Percentiles rank a stretch among this genome's conserved stretches.
These are phyloP conservation scores for Nipponacmea schrenckii DNA, from an alignment of 2,888 invertebrate genomes.

Conservation along the genomic window DNA sequence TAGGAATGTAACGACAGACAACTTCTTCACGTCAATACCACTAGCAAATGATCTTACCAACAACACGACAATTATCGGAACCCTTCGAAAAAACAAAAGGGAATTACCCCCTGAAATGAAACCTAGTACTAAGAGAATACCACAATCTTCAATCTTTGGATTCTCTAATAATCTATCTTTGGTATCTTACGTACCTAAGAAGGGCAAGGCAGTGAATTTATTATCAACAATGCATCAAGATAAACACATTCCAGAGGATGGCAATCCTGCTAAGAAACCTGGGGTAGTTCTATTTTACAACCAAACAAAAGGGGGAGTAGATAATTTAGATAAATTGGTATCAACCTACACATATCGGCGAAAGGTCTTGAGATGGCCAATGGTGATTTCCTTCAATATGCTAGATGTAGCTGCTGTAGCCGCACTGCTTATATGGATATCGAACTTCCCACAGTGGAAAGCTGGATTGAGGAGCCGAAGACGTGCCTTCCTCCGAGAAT, in stretches of 20 bases:
- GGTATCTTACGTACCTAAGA: neutral
- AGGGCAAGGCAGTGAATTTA: neutral
- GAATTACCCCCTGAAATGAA: slow-evolving; percentile 3
- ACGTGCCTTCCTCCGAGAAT: neutral
- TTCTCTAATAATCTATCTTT: neutral
- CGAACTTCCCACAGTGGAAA: neutral
- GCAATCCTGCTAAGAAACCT: neutral
- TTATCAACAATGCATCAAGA: slow-evolving; percentile 5
- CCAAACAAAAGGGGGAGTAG: neutral
- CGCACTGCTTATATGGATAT: neutral
- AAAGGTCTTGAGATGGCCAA: neutral
- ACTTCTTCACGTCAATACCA: slow-evolving; percentile 1
- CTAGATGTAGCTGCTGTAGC: slow-evolving; percentile 4
- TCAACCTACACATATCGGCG: neutral
- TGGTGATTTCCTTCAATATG: neutral
- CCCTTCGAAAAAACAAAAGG: neutral
- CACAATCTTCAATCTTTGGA: neutral
- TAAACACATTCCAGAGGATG: neutral
- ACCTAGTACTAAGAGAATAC: neutral
- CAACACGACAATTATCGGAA: neutral
- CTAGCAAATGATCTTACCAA: neutral
- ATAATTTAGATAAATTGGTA: neutral
- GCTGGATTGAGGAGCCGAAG: neutral
- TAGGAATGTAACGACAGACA: neutral
- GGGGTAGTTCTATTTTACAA: neutral